phyloP scores from a whole-genome alignment of 2,797 vertebrate species.

The Rhinatrema bivittatum region DNA sequence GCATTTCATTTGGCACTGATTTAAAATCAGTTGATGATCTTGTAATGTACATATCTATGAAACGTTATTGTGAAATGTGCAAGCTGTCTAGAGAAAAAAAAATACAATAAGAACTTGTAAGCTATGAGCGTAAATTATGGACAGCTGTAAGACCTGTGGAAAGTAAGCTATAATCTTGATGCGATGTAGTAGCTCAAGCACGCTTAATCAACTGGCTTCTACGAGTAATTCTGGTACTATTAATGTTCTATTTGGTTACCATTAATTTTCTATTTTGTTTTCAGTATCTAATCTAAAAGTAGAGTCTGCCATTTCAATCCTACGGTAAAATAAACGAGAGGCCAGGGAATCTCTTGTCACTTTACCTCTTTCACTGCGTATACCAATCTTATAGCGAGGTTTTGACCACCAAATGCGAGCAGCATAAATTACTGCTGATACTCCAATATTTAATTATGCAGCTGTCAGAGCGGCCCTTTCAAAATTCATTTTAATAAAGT shows the following conservation, averaged over 20 bases:
- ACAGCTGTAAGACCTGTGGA: no score
- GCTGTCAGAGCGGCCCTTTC: constrained; percentile 95
- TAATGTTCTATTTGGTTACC: constrained; percentile 10
- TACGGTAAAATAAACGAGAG: constrained; percentile 15
- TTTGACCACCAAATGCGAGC: constrained; percentile 86
- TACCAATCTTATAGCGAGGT: constrained; percentile 82
- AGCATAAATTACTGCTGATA: constrained; percentile 98
- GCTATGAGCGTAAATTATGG: no score
- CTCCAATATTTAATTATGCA: constrained; percentile 99
- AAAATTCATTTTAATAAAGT: constrained; percentile 99
- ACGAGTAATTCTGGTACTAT: background rate
- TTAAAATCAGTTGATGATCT: no score
- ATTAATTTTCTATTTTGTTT: constrained; percentile 8
- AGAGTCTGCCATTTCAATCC: constrained; percentile 15
- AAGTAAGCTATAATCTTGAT: no score
- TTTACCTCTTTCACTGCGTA: constrained; percentile 65
- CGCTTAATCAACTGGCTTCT: constrained; percentile 7
- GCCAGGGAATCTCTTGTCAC: constrained; percentile 48
- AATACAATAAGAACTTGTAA: no score
- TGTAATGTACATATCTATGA: no score
- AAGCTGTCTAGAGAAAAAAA: no score
- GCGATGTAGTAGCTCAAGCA: no score
- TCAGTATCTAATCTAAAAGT: constrained; percentile 21
- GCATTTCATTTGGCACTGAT: no score
- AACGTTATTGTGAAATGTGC: no score